phyloP scores from a whole-genome alignment of 2,888 invertebrate species.

The Chloroclystis v-ata region DNA sequence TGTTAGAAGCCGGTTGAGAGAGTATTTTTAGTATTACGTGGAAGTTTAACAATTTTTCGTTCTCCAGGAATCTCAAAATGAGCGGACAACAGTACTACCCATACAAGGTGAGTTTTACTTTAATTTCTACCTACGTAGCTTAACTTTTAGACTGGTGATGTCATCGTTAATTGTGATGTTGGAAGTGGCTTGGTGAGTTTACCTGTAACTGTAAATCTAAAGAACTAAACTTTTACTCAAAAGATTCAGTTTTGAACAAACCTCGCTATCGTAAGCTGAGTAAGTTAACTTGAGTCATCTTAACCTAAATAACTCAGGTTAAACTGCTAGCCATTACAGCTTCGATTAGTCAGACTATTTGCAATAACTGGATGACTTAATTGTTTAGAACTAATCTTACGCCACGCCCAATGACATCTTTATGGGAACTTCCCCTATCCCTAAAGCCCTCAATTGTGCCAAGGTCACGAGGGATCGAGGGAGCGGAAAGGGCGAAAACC shows the following conservation, averaged over 20 bases:
- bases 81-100: slow-evolving; percentile 90
- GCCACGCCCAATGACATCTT: neutral
- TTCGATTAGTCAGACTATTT: neutral
- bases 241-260: too few species aligned
- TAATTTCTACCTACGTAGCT: neutral
- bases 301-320: neutral
- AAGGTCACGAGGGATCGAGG: slow-evolving; percentile 25
- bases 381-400: neutral
- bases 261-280: too few species aligned
- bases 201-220: slow-evolving; percentile 3
- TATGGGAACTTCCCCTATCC: neutral
- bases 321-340: neutral
- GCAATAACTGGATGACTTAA: neutral
- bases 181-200: slow-evolving; percentile 5
- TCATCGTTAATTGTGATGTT: slow-evolving; percentile 54
- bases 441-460: slow-evolving; percentile 19
- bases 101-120: slow-evolving; percentile 84
- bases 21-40: slow-evolving; percentile 57
- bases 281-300: slow-evolving; percentile 1
- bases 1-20: slow-evolving; percentile 50
- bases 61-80: slow-evolving; percentile 78
- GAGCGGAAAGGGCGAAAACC: neutral
- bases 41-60: slow-evolving; percentile 42
- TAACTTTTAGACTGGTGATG: slow-evolving; percentile 49
- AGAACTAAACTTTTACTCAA: too few species aligned